phyloP scores from a whole-genome alignment of 1,140 invertebrate genomes.

The Choristoneura fumiferana region DNA sequence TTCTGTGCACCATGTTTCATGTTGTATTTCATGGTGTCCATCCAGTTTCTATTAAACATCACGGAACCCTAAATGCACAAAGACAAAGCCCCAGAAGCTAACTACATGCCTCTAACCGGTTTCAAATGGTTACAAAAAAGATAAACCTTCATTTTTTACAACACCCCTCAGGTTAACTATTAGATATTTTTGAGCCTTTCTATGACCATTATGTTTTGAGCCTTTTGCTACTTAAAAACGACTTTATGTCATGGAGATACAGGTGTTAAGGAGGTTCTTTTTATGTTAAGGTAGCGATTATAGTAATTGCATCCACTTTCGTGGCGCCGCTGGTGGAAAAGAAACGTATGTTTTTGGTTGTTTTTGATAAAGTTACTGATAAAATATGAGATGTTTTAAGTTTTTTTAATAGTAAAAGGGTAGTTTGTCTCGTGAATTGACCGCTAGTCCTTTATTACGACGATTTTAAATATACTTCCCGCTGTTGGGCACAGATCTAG shows the following conservation, averaged over 20 bases:
- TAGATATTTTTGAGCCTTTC: neutral
- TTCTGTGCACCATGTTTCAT: too few relatives aligned
- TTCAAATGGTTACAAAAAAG: slow-evolving; percentile 2
- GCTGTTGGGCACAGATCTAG: too few relatives aligned
- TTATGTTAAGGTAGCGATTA: neutral
- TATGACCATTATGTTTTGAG: neutral
- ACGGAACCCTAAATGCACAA: too few relatives aligned
- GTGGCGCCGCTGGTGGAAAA: neutral
- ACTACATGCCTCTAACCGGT: neutral
- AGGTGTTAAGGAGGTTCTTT: neutral
- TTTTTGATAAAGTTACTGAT: slow-evolving; percentile 10
- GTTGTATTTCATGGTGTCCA: too few relatives aligned
- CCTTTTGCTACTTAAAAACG: neutral
- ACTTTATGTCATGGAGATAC: neutral
- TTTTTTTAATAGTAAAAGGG: slow-evolving; percentile 1
- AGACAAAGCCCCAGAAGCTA: slow-evolving; percentile 2
- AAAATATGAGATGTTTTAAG: neutral
- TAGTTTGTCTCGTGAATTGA: too few relatives aligned
- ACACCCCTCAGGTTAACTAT: slow-evolving; percentile 27
- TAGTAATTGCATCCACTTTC: slow-evolving; percentile 1
- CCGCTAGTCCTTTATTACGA: too few relatives aligned
- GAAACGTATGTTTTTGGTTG: slow-evolving; percentile 4
- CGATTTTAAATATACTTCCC: too few relatives aligned
- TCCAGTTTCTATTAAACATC: too few relatives aligned
- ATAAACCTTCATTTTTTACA: slow-evolving; percentile 13